phyloP scores from a whole-genome alignment of 2,888 invertebrate species.

The Empis livida region DNA sequence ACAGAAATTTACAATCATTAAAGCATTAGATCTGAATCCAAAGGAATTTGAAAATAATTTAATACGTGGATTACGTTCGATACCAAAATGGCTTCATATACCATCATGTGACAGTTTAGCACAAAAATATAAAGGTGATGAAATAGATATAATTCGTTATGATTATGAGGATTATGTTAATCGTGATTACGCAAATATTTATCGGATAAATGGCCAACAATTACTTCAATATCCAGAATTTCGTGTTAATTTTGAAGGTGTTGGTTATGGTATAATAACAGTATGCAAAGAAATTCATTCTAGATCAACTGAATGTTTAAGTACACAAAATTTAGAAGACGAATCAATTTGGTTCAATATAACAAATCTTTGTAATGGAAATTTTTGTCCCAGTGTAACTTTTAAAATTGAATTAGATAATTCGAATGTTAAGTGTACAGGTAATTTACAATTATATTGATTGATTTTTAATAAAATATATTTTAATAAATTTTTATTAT shows the following conservation, averaged over 20 bases:
- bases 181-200: constrained; percentile 39
- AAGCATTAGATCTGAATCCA: constrained; percentile 4
- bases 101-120: constrained; percentile 21
- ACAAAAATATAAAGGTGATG: constrained; percentile 8
- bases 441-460: constrained; percentile 25
- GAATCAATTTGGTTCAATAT: constrained; percentile 38
- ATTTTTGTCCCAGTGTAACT: constrained; percentile 41
- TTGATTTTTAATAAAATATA: no score
- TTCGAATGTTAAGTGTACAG: constrained; percentile 44
- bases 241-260: constrained; percentile 38
- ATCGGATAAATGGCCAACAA: constrained; percentile 41
- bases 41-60: constrained; percentile 2
- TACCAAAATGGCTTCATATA: constrained; percentile 26
- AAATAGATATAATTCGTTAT: constrained; percentile 18
- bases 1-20: constrained; percentile 8
- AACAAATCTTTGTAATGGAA: constrained; percentile 37
- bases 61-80: constrained; percentile 3
- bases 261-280: constrained; percentile 40
- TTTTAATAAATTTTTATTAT: constrained; percentile 2
- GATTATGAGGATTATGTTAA: constrained; percentile 47
- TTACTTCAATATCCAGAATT: constrained; percentile 25
- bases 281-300: constrained; percentile 42
- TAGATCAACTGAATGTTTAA: constrained; percentile 36
- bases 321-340: constrained; percentile 38
- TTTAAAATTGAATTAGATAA: constrained; percentile 40